Conservation (phyloP, 2,113 vertebrate species). For the Emydocephalus ijimae region DNA sequence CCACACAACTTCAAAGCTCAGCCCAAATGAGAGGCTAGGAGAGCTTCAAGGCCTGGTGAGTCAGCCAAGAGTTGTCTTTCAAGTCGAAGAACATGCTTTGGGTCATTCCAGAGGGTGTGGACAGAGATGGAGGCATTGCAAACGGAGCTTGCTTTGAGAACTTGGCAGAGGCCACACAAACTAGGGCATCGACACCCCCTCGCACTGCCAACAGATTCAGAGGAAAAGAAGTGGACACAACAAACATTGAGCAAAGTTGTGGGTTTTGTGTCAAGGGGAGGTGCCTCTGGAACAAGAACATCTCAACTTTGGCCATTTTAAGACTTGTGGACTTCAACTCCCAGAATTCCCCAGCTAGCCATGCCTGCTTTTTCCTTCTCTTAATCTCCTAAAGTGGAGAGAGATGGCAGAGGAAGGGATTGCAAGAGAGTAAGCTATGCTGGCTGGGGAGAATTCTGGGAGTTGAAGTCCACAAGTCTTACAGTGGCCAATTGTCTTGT, state of each 20-base stretch:
- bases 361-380: too few species aligned
- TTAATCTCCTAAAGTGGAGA: too few species aligned
- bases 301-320: too few species aligned
- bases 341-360: too few species aligned
- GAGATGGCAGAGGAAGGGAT: too few species aligned
- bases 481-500: too few species aligned
- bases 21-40: background rate
- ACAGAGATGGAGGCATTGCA: background rate
- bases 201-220: background rate
- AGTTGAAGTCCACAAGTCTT: too few species aligned
- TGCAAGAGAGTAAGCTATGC: too few species aligned
- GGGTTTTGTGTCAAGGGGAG: background rate
- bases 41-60: background rate
- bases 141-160: background rate
- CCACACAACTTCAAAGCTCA: background rate
- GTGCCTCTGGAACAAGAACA: background rate
- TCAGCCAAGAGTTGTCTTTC: background rate
- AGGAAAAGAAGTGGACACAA: background rate
- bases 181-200: too few species aligned
- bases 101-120: background rate
- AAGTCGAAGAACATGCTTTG: background rate
- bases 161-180: background rate
- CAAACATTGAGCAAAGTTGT: background rate
- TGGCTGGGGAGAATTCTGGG: too few species aligned
- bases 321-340: too few species aligned